A percentile compares a stretch with the other conserved stretches of the same genome.
phyloP scores from a whole-genome alignment of 2,888 invertebrate species.

The Disparrhopalites patrizii region DNA sequence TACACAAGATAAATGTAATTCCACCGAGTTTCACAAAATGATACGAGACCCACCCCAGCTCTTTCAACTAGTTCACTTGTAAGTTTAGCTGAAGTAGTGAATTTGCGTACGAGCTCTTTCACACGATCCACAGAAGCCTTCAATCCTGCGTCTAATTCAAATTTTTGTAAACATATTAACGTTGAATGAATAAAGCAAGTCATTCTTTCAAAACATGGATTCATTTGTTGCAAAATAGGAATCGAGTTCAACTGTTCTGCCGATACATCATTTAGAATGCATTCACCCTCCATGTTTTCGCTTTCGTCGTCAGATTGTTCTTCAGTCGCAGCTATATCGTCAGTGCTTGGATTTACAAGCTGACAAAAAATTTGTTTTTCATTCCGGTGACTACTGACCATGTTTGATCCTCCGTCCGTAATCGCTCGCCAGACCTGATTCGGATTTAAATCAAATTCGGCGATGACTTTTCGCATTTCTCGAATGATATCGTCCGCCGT shows the following conservation, averaged over 20 bases:
- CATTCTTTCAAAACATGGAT: not conserved
- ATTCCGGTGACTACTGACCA: conserved; percentile 1
- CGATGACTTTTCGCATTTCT: not conserved
- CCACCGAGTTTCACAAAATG: not conserved
- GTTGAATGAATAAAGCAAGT: not conserved
- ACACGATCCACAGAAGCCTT: not conserved
- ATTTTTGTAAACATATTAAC: not conserved
- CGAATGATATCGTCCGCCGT: not conserved
- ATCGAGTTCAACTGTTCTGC: not conserved
- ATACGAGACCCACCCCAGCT: not conserved
- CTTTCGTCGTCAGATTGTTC: not conserved
- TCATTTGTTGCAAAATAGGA: not conserved
- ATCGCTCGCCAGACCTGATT: not conserved
- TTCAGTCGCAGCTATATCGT: not conserved
- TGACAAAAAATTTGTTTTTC: not conserved
- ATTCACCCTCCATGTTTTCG: not conserved
- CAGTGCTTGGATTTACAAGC: not conserved
- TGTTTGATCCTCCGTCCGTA: conserved; percentile 6
- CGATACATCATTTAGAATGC: not conserved
- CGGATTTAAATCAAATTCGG: not conserved
- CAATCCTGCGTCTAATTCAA: not conserved
- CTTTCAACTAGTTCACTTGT: not conserved
- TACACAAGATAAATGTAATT: not conserved
- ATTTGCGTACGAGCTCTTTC: not conserved
- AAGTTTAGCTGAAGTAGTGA: not conserved